Base-by-base conservation (phyloP, 2,888 invertebrate genomes). In the Machimus atricapillus region DNA sequence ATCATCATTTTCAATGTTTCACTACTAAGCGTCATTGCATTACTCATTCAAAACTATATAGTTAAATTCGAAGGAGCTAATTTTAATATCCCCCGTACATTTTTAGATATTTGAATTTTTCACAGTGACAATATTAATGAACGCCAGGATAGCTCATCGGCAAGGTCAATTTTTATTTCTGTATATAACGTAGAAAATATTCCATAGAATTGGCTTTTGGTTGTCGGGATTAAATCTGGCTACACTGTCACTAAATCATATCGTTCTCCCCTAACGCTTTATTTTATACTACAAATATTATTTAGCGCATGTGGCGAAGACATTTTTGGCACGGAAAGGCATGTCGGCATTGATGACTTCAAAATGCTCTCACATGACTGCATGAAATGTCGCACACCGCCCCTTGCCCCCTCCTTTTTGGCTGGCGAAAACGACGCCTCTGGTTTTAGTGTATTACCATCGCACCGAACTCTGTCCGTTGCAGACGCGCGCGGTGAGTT, bases 311-410 rank as follows among this genome's bases (percentile, higher is more conserved):
- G 79, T 79, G 79, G 46, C 52, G 46, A 52, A 79, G 52, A 52
- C 37, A 27, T 79, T 79, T 79, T 83, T 83, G 82, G 82, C 82
- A 66, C 58, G 19, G 34, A 83, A 66, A 83, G 31, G 31, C 37
- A 37, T 83, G 82, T 83, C 82, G 82, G 82, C 82, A 83, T 83
- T 83, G 82, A 83, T 83, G 82, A 83, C 82, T 83, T 83, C 82
- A 66, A 83, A 46, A 23, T 66, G 40, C 43, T 31, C 66, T 83
- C 82, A 83, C 82, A 83, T 83, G 82, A 83, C 82, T 83, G 82
- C 37, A 83, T 58, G 66, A 66, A n/a, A 81, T 81, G 34, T 56
- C 46, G 46, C 31, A 46, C 19, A 46, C 19, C 8, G 16, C 40
- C 78, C 43, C 19, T 27, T 52, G 46, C 46, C 46, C 19, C n/a